phyloP scores from a whole-genome alignment of 2,797 vertebrate species.

The Pagetopsis macropterus region DNA sequence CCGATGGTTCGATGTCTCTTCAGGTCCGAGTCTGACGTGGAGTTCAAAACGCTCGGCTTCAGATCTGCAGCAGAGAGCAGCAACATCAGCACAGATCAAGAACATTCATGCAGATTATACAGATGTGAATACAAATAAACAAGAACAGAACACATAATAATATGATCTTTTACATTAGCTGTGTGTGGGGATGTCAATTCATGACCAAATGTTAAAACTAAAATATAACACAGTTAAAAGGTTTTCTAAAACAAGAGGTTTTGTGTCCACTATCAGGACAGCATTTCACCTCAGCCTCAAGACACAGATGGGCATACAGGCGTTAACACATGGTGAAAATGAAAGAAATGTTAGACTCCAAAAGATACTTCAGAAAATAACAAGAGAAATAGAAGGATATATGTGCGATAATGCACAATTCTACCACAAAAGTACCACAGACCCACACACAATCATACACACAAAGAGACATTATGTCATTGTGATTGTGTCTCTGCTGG shows the following conservation, averaged over 20 bases:
- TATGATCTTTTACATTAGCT: background rate
- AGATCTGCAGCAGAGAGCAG: slow-evolving; percentile 70
- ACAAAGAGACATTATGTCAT: slow-evolving; percentile 1
- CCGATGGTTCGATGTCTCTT: slow-evolving; percentile 90
- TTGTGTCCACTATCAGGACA: background rate
- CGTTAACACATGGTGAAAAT: background rate
- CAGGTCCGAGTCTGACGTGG: slow-evolving; percentile 90
- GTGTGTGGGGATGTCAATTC: background rate
- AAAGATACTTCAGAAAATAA: slow-evolving; percentile 10
- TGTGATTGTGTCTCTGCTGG: slow-evolving; percentile 53
- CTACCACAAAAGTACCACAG: slow-evolving; percentile 13
- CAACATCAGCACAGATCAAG: background rate
- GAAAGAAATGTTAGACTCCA: slow-evolving; percentile 14
- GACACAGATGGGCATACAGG: slow-evolving; percentile 6
- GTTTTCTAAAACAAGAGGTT: background rate
- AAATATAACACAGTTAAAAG: background rate
- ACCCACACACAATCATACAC: slow-evolving; percentile 2
- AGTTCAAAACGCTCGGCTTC: slow-evolving; percentile 88
- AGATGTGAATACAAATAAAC: background rate
- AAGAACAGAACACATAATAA: background rate
- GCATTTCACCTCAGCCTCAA: background rate
- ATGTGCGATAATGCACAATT: slow-evolving; percentile 34
- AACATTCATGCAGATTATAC: background rate
- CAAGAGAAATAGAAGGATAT: slow-evolving; percentile 30
- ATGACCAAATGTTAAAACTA: background rate